phyloP scores from a whole-genome alignment of 2,113 vertebrate genomes.

The Salvator merianae region DNA sequence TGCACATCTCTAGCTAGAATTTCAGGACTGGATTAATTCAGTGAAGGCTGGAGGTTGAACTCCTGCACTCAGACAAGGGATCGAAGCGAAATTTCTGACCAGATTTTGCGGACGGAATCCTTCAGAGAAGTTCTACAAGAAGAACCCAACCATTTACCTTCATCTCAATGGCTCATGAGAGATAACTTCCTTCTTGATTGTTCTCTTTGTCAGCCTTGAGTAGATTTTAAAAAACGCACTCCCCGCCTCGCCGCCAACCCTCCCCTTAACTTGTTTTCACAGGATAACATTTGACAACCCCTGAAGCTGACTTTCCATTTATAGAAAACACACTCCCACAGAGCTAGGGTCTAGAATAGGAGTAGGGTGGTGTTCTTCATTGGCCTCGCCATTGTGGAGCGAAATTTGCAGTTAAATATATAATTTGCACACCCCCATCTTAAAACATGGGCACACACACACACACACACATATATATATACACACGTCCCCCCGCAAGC shows the following conservation, averaged over 20 bases:
- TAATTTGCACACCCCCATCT: constrained; percentile 34
- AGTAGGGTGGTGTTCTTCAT: not conserved
- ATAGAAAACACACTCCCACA: not conserved
- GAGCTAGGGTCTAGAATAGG: not conserved
- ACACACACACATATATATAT: not conserved
- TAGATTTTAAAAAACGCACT: not conserved
- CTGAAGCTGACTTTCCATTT: not conserved
- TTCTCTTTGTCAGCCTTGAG: not conserved
- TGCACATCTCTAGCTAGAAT: not conserved
- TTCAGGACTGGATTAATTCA: not conserved
- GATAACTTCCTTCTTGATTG: not conserved
- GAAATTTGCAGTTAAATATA: constrained; percentile 61
- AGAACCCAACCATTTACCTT: not conserved
- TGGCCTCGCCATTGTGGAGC: constrained; percentile 54
- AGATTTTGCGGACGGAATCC: not conserved
- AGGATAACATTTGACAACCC: constrained; percentile 6
- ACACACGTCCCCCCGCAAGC: constrained; percentile 34
- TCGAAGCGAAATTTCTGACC: not conserved
- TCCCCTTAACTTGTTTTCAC: not conserved
- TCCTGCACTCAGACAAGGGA: not conserved
- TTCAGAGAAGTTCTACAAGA: not conserved
- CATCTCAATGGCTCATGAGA: not conserved
- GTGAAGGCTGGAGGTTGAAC: not conserved
- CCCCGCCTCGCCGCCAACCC: not conserved
- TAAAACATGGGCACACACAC: too few species aligned